Percentiles rank a stretch among this genome's conserved stretches.
These are phyloP conservation scores for Bursaphelenchus mucronatus DNA, from an alignment of 1,140 invertebrate species.

Conservation along the genomic window DNA sequence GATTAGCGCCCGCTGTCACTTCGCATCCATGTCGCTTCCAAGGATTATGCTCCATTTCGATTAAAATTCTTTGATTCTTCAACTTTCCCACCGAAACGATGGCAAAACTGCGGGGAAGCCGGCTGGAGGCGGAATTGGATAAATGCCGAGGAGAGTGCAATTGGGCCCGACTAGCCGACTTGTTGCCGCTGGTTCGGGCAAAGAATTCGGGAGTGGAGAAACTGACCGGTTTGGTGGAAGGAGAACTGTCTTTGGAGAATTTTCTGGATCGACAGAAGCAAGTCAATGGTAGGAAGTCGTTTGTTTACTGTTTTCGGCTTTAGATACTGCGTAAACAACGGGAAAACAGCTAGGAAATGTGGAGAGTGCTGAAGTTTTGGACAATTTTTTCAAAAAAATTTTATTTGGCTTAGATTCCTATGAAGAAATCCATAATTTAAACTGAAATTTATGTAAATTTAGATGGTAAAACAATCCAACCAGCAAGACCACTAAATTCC, in stretches of 20 bases:
- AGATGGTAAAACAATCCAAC: too few relatives aligned
- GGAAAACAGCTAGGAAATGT: neutral
- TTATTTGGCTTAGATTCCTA: too few relatives aligned
- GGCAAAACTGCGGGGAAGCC: conserved; percentile 31
- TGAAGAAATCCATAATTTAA: too few relatives aligned
- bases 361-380: too few relatives aligned
- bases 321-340: neutral
- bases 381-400: too few relatives aligned
- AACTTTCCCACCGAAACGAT: conserved; percentile 1
- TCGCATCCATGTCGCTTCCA: too few relatives aligned
- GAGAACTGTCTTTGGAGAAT: conserved; percentile 30
- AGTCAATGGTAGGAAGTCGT: neutral
- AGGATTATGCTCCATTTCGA: too few relatives aligned
- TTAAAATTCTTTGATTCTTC: too few relatives aligned
- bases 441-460: too few relatives aligned
- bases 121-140: conserved; percentile 36
- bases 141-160: conserved; percentile 45
- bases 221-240: conserved; percentile 25
- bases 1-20: too few relatives aligned
- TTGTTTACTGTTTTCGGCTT: neutral
- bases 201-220: conserved; percentile 30
- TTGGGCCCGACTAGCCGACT: conserved; percentile 27
- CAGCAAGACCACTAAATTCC: too few relatives aligned
- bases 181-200: conserved; percentile 34
- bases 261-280: conserved; percentile 23